phyloP scores from a whole-genome alignment of 1,140 invertebrate genomes.

The Papilio helenus region DNA sequence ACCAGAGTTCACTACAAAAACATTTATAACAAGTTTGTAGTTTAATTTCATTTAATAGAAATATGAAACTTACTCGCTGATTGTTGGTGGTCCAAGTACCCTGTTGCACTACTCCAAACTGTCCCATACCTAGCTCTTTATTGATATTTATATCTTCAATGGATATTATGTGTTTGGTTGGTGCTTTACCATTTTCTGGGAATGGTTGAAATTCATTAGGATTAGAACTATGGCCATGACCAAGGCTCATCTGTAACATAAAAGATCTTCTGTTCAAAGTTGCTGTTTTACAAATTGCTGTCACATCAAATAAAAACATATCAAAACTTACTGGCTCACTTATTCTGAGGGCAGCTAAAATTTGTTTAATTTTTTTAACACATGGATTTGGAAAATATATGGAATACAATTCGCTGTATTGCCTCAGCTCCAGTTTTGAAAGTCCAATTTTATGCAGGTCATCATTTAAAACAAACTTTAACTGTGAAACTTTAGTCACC shows the following conservation, averaged over 20 bases:
- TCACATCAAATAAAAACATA: not conserved
- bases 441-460: conserved; percentile 96
- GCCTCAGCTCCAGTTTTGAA: conserved; percentile 96
- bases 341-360: conserved; percentile 85
- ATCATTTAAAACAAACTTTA: conserved; percentile 98
- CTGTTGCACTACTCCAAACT: conserved; percentile 99
- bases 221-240: conserved; percentile 48
- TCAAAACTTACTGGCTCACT: conserved; percentile 81
- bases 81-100: conserved; percentile 98
- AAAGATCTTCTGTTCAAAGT: conserved; percentile 15
- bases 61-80: conserved; percentile 87
- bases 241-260: conserved; percentile 59
- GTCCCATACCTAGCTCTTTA: conserved; percentile 97
- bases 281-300: not conserved
- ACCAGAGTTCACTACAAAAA: no score
- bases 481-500: conserved; percentile 94
- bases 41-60: no score
- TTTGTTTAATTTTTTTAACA: conserved; percentile 94
- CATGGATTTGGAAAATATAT: conserved; percentile 97
- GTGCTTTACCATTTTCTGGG: conserved; percentile 83
- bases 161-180: conserved; percentile 97
- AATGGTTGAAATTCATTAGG: conserved; percentile 59
- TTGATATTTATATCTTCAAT: conserved; percentile 96
- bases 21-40: no score
- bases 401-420: conserved; percentile 96